Base-by-base conservation (phyloP, 2,888 invertebrate species). In the Dugesia japonica region DNA sequence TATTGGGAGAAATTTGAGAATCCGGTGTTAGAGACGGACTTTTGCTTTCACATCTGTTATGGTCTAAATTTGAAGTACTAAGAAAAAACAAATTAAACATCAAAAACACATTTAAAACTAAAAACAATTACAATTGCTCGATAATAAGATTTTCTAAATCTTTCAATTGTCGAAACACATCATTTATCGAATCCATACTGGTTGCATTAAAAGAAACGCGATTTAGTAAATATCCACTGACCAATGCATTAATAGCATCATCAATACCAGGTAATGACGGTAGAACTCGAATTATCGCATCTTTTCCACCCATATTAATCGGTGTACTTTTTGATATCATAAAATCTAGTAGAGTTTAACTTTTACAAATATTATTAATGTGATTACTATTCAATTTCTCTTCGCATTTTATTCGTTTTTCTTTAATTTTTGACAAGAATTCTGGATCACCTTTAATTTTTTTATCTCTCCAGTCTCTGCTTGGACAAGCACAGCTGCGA, bases 401-500 rank as follows among this genome's bases (percentile, higher is more conserved):
- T 56, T 56, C 56, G 23, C 9, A 13, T 56, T 56, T 56, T 1
- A 56, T 56, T n/a, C 56, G 56, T 23, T 56, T 56, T 56, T 56
- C 56, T 56, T 56, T 56, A n/a, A 56, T 13, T 56, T 56, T 56
- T n/a, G n/a, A 56, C 7, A 56, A 7, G 9, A 56, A 9, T 56
- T 56, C 56, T 20, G 56, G 56, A 56, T 56, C 56, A n/a, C 56
- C 72, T 72, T 72, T 72, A 27, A 27, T 27, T 27, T 72, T 72
- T 23, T 31, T 72, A 31, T 27, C 28, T n/a, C 72, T 72, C 72
- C 72, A 72, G n/a, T 75, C 75, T 20, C 75, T 42, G 28, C 42
- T 75, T 1, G 75, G 75, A 75, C 75, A 75, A 28, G 75, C 75
- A 20, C 75, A 75, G 9, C 42, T 56, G 56, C 75, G 75, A 26